Evolutionary conservation across 2,888 invertebrate species (phyloP), one percentile per base, ranked within the genome.

Genomic region (Caradrina kadenii): DNA sequence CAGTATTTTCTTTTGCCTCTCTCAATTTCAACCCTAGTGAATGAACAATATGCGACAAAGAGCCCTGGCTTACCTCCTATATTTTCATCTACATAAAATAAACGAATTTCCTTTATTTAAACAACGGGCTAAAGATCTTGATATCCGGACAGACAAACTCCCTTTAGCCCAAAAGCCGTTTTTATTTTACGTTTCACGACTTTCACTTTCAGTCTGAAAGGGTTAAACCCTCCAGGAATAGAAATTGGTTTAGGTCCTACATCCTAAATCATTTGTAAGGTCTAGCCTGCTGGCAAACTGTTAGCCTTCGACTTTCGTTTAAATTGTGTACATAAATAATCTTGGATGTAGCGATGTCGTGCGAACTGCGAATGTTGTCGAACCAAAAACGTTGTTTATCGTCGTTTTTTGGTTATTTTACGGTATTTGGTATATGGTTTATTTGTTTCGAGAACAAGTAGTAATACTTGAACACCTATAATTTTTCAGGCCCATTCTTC

Each of bases 241-340:
- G 52, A 21, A 80, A 78, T 80, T 65, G 68, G 49, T 69, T 61
- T 19, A 68, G 54, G 61, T 17, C 19, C 66, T 39, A 45, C 52
- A 49, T 55, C 31, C 52, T 75, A 66, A 75, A 80, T 69, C 69
- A 80, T 78, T 74, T 75, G 52, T 49, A 21, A 60, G 62, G 54
- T 54, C 63, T 54, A 50, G 21, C 49, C 39, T 50, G 11, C 48
- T 56, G 21, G 42, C 54, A 64, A 79, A 65, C 62, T 64, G 58
- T 55, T 64, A 61, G 15, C 48, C 64, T 62, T 63, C 42, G 50
- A 48, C 54, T 56, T 69, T 64, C 73, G 63, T 75, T 74, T 75
- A 69, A 35, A 56, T 60, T 39, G 68, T 69, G 39, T 63, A 60
- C 65, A 79, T 78, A 75, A 75, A 79, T 69, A 66, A 75, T 75